A percentile compares a stretch with the other conserved stretches of the same genome.
phyloP scores from a whole-genome alignment of 2,113 vertebrate genomes.

The Zapus hudsonius region DNA sequence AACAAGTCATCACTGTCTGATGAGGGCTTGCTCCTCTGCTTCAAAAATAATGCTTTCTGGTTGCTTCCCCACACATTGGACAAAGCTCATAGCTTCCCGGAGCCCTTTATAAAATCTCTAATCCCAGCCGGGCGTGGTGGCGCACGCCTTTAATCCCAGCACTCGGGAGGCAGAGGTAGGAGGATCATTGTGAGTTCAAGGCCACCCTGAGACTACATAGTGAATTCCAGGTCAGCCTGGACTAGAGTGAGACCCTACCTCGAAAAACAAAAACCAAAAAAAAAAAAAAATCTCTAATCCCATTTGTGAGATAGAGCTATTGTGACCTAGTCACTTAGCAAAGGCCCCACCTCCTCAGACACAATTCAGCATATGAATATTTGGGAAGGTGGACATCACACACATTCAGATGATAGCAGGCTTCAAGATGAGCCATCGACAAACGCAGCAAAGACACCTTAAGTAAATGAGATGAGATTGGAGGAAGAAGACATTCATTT shows the following conservation, averaged over 20 bases:
- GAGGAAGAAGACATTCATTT: not conserved
- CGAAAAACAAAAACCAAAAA: too few species aligned
- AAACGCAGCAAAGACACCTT: not conserved
- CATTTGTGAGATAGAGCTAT: not conserved
- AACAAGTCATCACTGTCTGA: not conserved
- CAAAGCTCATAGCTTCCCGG: not conserved
- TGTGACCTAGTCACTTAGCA: not conserved
- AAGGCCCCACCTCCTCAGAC: too few species aligned
- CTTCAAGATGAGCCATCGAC: not conserved
- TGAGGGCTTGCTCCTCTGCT: not conserved
- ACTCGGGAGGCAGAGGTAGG: too few species aligned
- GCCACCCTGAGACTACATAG: too few species aligned
- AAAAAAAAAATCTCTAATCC: not conserved
- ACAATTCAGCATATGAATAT: not conserved
- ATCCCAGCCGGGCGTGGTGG: too few species aligned
- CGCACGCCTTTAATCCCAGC: too few species aligned
- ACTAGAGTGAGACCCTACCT: too few species aligned
- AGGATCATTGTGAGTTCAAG: too few species aligned
- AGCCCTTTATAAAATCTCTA: not conserved
- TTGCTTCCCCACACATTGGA: not conserved
- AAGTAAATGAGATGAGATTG: not conserved
- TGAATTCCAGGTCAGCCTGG: too few species aligned
- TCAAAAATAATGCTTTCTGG: not conserved
- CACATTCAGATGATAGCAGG: not conserved
- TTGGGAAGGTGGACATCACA: too few species aligned